Percentiles rank a stretch among this genome's conserved stretches.
Evolutionary conservation across 2,113 vertebrate genomes (phyloP).

Genomic region (Shinisaurus crocodilurus): DNA sequence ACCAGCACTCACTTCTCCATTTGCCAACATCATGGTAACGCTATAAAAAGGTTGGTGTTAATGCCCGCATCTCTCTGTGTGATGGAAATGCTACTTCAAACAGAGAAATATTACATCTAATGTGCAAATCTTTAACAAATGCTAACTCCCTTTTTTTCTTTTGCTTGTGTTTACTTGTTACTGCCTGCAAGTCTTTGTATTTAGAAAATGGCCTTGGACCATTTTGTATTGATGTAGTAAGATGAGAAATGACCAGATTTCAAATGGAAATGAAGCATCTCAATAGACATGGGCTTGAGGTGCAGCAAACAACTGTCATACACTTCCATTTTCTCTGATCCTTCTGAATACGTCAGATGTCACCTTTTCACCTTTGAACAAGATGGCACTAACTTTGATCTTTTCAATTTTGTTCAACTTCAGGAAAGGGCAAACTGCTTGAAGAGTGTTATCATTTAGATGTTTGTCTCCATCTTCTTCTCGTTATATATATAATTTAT

Average conservation of each 20-base stretch:
- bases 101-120: slow-evolving; percentile 40
- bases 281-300: slow-evolving; percentile 71
- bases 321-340: slow-evolving; percentile 68
- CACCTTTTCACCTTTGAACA: slow-evolving; percentile 67
- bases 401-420: slow-evolving; percentile 71
- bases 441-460: slow-evolving; percentile 68
- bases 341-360: slow-evolving; percentile 61
- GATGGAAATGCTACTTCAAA: slow-evolving; percentile 49
- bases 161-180: slow-evolving; percentile 52
- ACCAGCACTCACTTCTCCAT: not conserved
- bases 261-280: slow-evolving; percentile 67
- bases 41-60: slow-evolving; percentile 27
- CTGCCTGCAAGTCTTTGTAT: slow-evolving; percentile 25
- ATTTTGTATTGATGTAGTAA: slow-evolving; percentile 37
- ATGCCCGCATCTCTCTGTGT: slow-evolving; percentile 50
- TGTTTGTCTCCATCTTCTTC: slow-evolving; percentile 13
- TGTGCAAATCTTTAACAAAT: slow-evolving; percentile 35
- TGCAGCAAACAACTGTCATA: slow-evolving; percentile 50
- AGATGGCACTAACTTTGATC: slow-evolving; percentile 65
- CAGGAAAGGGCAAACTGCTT: slow-evolving; percentile 65
- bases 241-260: slow-evolving; percentile 52
- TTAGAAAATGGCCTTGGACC: slow-evolving; percentile 18
- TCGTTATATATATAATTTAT: not conserved
- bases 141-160: slow-evolving; percentile 38
- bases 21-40: slow-evolving; percentile 51